Percentiles rank a stretch among this genome's conserved stretches.
Evolutionary conservation across 1,140 invertebrate species (phyloP).

Genomic region (Neodiprion lecontei): DNA sequence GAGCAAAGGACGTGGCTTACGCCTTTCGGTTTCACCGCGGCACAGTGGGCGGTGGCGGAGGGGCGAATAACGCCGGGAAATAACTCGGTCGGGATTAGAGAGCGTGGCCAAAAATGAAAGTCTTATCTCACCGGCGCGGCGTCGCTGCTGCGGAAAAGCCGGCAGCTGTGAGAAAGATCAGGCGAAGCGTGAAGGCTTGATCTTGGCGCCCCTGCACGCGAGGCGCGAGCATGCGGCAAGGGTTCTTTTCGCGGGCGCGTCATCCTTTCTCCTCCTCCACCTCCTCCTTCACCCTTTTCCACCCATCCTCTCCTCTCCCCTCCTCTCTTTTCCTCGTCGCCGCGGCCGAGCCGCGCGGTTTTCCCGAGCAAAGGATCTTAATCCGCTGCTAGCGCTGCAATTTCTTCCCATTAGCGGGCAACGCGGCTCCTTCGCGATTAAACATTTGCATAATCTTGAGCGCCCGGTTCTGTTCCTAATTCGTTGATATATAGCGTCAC

Average conservation of each 20-base stretch:
- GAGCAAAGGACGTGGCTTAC: no score
- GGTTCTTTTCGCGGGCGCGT: not conserved
- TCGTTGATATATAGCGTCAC: conserved; percentile 34
- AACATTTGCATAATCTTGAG: conserved; percentile 61
- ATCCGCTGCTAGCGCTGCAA: conserved; percentile 58
- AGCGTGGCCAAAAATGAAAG: conserved; percentile 57
- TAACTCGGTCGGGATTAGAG: conserved; percentile 56
- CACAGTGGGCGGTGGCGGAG: no score
- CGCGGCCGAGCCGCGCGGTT: conserved; percentile 27
- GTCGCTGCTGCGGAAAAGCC: not conserved
- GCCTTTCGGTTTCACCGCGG: no score
- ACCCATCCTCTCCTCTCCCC: no score
- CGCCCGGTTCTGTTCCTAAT: conserved; percentile 42
- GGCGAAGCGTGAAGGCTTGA: not conserved
- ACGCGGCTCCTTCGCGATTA: conserved; percentile 49
- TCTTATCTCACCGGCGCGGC: conserved; percentile 46
- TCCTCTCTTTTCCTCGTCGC: conserved; percentile 5
- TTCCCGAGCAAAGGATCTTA: conserved; percentile 34
- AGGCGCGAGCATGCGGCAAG: not conserved
- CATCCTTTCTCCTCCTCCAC: not conserved
- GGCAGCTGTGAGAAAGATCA: not conserved
- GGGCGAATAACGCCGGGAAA: conserved; percentile 25
- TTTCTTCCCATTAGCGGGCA: conserved; percentile 58
- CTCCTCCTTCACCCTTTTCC: no score
- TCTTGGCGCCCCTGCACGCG: no score